Base-by-base conservation (phyloP, 2,888 invertebrate species). In the Drosophila cognata region DNA sequence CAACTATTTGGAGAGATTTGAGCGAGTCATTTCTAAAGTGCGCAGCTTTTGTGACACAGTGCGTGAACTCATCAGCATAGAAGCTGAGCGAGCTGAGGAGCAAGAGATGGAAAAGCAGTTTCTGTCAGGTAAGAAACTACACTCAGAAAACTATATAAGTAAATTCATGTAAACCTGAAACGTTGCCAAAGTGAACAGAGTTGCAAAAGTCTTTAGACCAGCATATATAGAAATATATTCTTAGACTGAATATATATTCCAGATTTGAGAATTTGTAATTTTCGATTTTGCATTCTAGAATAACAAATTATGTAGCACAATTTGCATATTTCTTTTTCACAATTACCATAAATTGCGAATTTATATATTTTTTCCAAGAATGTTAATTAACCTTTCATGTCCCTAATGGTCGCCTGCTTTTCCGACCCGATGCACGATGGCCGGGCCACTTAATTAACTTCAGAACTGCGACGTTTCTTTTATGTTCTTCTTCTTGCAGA, bases 41-140 rank as follows among this genome's bases (percentile, higher is more conserved):
- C 81, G 79, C 25, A 59, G 77, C 55, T 84, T 92, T 73, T 91
- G 85, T 69, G 86, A 87, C 31, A 64, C 75, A 21, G 38, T 91
- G n/a, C 85, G 81, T 38, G 83, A 74, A 11, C 69, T 91, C n/a
- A 79, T 92, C 51, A 71, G 65, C 63, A 71, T 76, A 7, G 80
- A 79, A 57, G 63, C 36, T 10, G 46, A 51, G 0, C 25, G 35
- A 38, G 50, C 25, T 7, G 43, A 43, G 2, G 50, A 62, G 41
- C 33, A 28, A 4, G 46, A 57, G 41, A 29, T 25, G 21, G 50
- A 38, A 48, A 35, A 18, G n/a, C 51, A 48, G n/a, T 29, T 13
- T n/a, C 18, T n/a, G 11, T 21, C 60, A 71, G 77, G 77, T 77
- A 29, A 28, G 59, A 28, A 38, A 13, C 16, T 36, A 36, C 55